phyloP scores from a whole-genome alignment of 2,797 vertebrate genomes.

The Aeoliscus strigatus region DNA sequence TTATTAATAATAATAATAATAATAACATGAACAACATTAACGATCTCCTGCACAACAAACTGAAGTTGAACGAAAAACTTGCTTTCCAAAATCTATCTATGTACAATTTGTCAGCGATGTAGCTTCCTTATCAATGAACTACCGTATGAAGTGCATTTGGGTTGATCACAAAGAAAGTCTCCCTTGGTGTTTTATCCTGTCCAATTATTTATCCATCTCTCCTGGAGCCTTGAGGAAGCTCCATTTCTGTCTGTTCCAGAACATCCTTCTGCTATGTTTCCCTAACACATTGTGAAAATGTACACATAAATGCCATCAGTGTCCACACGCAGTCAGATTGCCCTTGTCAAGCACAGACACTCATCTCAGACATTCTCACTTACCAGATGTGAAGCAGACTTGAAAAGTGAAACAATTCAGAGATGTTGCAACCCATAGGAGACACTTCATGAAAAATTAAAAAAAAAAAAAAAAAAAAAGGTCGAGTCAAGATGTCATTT shows the following conservation, averaged over 20 bases:
- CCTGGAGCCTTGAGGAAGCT: conserved; percentile 41
- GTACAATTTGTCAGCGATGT: too few species aligned
- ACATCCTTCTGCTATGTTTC: conserved; percentile 62
- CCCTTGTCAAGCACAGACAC: conserved; percentile 54
- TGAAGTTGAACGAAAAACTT: too few species aligned
- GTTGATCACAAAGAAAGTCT: conserved; percentile 5
- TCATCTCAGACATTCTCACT: conserved; percentile 48
- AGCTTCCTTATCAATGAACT: too few species aligned
- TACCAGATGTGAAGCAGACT: conserved; percentile 43
- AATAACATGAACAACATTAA: too few species aligned
- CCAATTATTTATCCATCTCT: conserved; percentile 42
- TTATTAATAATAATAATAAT: too few species aligned
- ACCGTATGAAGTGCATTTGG: too few species aligned
- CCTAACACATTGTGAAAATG: conserved; percentile 69
- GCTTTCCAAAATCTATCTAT: too few species aligned
- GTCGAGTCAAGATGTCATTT: conserved; percentile 41
- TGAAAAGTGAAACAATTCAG: conserved; percentile 64
- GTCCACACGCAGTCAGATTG: conserved; percentile 54
- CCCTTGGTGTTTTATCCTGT: conserved; percentile 21
- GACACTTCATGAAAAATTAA: conserved; percentile 71
- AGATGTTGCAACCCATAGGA: conserved; percentile 52
- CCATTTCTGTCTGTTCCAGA: conserved; percentile 53
- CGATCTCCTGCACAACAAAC: too few species aligned
- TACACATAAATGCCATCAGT: conserved; percentile 76
- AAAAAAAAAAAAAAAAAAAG: conserved; percentile 35